These are phyloP conservation scores for Crypturellus undulatus DNA, from an alignment of 2,113 vertebrate genomes.

Conservation along the genomic window DNA sequence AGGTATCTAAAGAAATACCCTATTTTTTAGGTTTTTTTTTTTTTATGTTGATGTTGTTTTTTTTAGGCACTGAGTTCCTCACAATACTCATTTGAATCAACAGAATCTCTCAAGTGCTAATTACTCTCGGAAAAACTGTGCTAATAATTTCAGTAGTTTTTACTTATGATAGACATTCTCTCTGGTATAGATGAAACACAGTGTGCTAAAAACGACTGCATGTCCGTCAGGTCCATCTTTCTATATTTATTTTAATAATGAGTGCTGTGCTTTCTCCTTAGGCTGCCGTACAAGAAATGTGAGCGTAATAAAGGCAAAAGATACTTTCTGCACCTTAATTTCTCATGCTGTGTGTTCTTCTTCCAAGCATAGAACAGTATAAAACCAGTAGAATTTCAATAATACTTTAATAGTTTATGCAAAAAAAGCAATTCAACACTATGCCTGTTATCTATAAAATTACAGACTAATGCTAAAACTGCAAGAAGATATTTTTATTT, in stretches of 20 bases:
- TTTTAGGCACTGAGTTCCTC: background rate
- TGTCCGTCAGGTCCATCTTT: background rate
- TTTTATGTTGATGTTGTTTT: no score
- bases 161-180: background rate
- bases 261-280: background rate
- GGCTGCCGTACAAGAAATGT: background rate
- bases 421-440: background rate
- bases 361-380: background rate
- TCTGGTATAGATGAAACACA: background rate
- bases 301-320: background rate
- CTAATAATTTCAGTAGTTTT: background rate
- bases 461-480: background rate
- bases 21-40: background rate
- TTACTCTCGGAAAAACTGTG: background rate
- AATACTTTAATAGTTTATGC: background rate
- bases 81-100: background rate
- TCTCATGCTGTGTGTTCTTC: background rate
- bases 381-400: background rate
- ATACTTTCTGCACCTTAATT: background rate
- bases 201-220: rapidly evolving
- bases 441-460: background rate
- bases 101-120: background rate
- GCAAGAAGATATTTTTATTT: background rate
- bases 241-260: background rate
- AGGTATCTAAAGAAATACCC: background rate